Evolutionary conservation across 1,140 invertebrate species (phyloP), one percentile per base, ranked within the genome.

Genomic region (Sitodiplosis mosellana): DNA sequence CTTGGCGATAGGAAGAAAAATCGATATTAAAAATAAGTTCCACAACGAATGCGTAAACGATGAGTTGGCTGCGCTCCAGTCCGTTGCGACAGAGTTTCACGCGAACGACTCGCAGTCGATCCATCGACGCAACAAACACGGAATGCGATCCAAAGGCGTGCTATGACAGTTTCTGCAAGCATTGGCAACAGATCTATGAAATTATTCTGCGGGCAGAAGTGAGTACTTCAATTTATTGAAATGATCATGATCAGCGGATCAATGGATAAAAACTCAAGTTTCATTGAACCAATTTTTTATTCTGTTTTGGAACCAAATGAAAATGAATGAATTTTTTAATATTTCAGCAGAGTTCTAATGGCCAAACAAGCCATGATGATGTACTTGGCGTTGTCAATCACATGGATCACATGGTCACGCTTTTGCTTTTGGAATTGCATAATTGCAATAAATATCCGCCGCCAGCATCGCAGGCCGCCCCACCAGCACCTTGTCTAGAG

Each of bases 101-200:
- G 14, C 63, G 71, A 56, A 69, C 56, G 52, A 67, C 54, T 63
- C 68, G 34, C 52, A 61, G 4, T 55, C 53, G 70, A 56, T 59
- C 71, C 54, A 63, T 64, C 34, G 61, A 64, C 45, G 51, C 68
- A 50, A 49, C 67, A 59, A 27, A 27, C 10, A 55, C 69, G 5
- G 58, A 72, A 51, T 73, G 71, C 53, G 84, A 89, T 69, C 81
- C 82, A 0, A 75, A 78, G 27, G 85, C 85, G 10, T 87, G 84
- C 60, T 87, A 87, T 57, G 87, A 87, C 58, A 90, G 89, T 56
- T 96, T 96, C 68, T 81, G 82, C 55, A 87, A 87, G 64, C 91
- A 95, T 63, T 97, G 91, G 89, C 81, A 89, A 59, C 88, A 94
- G 60, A 85, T 84, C 10, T 67, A 80, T 54, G 81, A 83, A 54